phyloP scores from a whole-genome alignment of 2,797 vertebrate species.

The Geotrypetes seraphini region DNA sequence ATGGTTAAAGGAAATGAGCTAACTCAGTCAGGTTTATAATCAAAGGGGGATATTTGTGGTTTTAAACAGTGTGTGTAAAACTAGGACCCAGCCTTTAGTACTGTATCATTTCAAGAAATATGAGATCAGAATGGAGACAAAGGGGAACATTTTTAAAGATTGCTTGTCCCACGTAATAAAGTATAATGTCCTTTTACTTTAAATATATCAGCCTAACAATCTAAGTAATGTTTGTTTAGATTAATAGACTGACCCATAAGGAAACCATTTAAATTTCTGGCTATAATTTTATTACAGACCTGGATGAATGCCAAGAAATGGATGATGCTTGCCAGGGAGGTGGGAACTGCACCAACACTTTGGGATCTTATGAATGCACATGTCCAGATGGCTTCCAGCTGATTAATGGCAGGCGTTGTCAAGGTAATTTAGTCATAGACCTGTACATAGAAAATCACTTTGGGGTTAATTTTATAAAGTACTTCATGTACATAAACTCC shows the following conservation, averaged over 20 bases:
- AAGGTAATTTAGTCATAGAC: slow-evolving; percentile 56
- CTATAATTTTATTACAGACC: slow-evolving; percentile 59
- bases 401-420: slow-evolving; percentile 63
- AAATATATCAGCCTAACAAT: no score
- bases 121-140: not conserved
- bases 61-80: no score
- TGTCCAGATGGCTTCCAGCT: slow-evolving; percentile 77
- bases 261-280: not conserved
- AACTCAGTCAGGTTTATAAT: not conserved
- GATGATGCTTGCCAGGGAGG: slow-evolving; percentile 54
- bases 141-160: not conserved
- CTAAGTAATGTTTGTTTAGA: not conserved
- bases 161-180: no score
- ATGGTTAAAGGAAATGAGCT: no score
- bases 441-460: not conserved
- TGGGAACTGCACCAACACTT: slow-evolving; percentile 75
- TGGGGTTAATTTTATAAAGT: not conserved
- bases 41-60: no score
- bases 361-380: slow-evolving; percentile 80
- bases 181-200: no score
- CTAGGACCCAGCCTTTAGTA: not conserved
- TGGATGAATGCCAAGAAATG: slow-evolving; percentile 81
- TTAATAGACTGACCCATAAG: slow-evolving; percentile 1
- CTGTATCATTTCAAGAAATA: no score
- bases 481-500: no score